Base-by-base conservation (phyloP, 2,113 vertebrate genomes). In the Cyprinodon brontotheroides region DNA sequence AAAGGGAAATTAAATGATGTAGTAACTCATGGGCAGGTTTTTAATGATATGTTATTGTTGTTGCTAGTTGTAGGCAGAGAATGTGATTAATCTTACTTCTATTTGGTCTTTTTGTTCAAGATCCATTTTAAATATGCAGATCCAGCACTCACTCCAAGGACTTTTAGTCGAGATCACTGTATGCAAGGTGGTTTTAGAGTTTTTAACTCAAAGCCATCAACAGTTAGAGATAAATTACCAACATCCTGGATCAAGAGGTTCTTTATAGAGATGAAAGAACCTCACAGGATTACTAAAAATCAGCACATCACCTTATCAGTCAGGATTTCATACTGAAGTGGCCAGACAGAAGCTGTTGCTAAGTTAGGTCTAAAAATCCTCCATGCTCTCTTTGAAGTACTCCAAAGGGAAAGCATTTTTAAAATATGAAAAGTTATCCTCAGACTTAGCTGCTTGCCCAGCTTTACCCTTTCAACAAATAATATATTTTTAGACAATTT, bases 191-290 rank as follows among this genome's bases (percentile, higher is more conserved):
- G 50, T 57, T 57, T 57, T 20, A 57, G 17, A 8, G 17, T 57
- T 57, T 29, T 57, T 20, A 57, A 20, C 50, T 57, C 8, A 15
- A 57, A 57, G 50, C 14, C 50, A 57, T 57, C 50, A 57, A 20
- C 50, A 20, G 17, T 20, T 20, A 57, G 17, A 50, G 50, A 57
- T 20, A 20, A n/a, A 57, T 57, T 9, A 57, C 50, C 17, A 57
- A 57, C 50, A 57, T 9, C 50, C 15, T 57, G 50, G 50, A 57
- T 57, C n/a, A 4, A 57, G 20, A 20, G 50, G n/a, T 57, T 57
- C 50, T 57, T 65, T 63, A 38, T 63, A 38, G 61, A 39, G 61
- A 63, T 63, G 61, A 37, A 63, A 39, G 61, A 63, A 63, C 36
- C 15, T 63, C 39, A 13, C 61, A 37, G 61, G 39, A 39, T 39